Evolutionary conservation across 2,113 vertebrate genomes (phyloP).

Genomic region (Caretta caretta): DNA sequence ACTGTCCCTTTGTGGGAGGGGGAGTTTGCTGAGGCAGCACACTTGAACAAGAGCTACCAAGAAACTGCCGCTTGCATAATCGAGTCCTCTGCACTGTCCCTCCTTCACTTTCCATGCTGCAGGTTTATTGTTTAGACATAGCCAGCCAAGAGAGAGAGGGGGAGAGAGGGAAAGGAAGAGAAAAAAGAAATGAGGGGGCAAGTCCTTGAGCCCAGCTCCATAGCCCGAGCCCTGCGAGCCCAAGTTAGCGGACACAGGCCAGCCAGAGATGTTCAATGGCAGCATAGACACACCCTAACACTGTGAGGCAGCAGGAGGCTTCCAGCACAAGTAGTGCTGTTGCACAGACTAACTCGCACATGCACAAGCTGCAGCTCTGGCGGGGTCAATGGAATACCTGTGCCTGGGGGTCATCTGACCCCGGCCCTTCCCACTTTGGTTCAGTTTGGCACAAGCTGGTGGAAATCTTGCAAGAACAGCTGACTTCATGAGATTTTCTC

Average conservation of each 20-base stretch:
- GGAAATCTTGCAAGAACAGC: not conserved
- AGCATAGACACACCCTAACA: not conserved
- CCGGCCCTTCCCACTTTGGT: no score
- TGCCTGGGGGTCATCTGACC: not conserved
- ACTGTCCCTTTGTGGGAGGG: not conserved
- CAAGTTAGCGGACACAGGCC: not conserved
- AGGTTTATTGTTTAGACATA: not conserved
- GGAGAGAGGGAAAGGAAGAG: not conserved
- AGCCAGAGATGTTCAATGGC: not conserved
- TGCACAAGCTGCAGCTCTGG: not conserved
- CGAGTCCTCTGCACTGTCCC: not conserved
- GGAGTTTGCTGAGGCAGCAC: conserved; percentile 5
- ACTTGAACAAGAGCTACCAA: not conserved
- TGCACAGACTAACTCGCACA: not conserved
- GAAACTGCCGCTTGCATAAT: not conserved
- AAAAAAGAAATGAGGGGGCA: not conserved
- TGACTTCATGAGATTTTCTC: not conserved
- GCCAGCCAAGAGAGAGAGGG: not conserved
- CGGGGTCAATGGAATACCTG: not conserved
- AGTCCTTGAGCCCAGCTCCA: not conserved
- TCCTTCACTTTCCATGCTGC: not conserved
- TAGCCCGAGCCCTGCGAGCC: not conserved
- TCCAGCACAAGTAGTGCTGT: not conserved
- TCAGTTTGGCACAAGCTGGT: fast-evolving
- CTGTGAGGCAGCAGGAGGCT: not conserved